Evolutionary conservation across 2,888 invertebrate genomes (phyloP), one percentile per base, ranked within the genome.

Genomic region (Baronia brevicornis): DNA sequence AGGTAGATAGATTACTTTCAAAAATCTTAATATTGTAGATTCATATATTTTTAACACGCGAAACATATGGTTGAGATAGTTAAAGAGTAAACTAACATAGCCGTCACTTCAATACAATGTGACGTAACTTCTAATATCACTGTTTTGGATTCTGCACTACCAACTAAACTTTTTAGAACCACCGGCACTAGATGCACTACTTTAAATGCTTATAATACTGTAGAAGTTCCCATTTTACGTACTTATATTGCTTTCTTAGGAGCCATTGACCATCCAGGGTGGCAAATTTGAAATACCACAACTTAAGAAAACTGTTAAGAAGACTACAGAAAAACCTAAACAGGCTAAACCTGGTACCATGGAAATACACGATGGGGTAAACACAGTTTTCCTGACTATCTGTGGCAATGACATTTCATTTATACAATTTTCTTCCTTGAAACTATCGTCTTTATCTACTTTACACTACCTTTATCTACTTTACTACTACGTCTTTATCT

Each of bases 261-360:
- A 69, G 45, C 80, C 77, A 58, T 59, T 82, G 60, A 50, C 65
- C 48, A 71, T 74, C 55, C 73, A 74, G 54, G 79, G 65, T 54
- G 82, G 82, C 67, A 84, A 67, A 72, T 82, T 84, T 42, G 78
- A 80, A 65, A 69, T 65, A 41, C 84, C 84, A 44, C 68, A 77
- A 46, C 77, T 82, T 48, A 84, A 79, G 77, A 85, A 75, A 79
- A 71, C 64, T 48, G 59, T 60, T 43, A 80, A 68, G 74, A 78
- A 70, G 60, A 54, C 64, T 36, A 57, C 62, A 48, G 74, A 73
- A 43, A 64, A 72, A 51, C 63, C 73, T 42, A 75, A 79, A 63
- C 71, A 64, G 46, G 68, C 72, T 42, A 56, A 51, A 35, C 39
- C 58, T 44, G 63, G 51, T 45, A 43, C 50, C 42, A 60, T 51